Percentiles rank a stretch among this genome's conserved stretches.
phyloP scores from a whole-genome alignment of 1,140 invertebrate species.

The Macrostomum lignano region DNA sequence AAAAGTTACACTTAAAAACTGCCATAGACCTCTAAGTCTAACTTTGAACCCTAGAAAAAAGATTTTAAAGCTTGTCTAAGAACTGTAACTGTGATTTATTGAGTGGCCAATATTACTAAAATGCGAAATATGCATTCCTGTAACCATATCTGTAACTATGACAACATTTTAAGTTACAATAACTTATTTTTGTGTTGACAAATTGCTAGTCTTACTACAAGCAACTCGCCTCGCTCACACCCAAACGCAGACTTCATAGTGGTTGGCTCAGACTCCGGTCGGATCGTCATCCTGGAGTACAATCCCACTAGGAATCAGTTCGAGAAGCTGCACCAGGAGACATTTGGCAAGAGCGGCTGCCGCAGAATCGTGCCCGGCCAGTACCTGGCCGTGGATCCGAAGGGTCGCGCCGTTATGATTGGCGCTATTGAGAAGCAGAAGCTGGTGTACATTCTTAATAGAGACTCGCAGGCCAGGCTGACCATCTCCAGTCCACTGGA shows the following conservation, averaged over 20 bases:
- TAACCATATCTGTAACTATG: too few species aligned
- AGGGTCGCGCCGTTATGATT: conserved; percentile 91
- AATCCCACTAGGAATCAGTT: conserved; percentile 66
- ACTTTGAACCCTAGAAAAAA: too few species aligned
- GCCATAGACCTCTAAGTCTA: too few species aligned
- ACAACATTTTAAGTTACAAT: not conserved
- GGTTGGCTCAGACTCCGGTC: conserved; percentile 82
- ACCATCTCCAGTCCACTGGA: conserved; percentile 95
- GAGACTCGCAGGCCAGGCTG: conserved; percentile 74
- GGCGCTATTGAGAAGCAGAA: conserved; percentile 96
- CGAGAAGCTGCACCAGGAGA: conserved; percentile 82
- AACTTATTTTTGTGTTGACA: not conserved
- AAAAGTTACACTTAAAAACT: too few species aligned
- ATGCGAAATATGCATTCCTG: too few species aligned
- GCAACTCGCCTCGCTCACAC: conserved; percentile 1
- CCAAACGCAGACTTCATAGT: conserved; percentile 98
- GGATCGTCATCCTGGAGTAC: conserved; percentile 94
- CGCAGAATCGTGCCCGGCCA: conserved; percentile 89
- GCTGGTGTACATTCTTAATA: conserved; percentile 84
- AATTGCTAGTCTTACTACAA: not conserved
- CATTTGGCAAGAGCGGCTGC: conserved; percentile 93
- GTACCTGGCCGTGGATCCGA: conserved; percentile 89
- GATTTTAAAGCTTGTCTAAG: too few species aligned
- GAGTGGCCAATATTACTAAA: too few species aligned
- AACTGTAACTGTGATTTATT: too few species aligned